Evolutionary conservation across 2,113 vertebrate species (phyloP).

Genomic region (Gulo gulo): DNA sequence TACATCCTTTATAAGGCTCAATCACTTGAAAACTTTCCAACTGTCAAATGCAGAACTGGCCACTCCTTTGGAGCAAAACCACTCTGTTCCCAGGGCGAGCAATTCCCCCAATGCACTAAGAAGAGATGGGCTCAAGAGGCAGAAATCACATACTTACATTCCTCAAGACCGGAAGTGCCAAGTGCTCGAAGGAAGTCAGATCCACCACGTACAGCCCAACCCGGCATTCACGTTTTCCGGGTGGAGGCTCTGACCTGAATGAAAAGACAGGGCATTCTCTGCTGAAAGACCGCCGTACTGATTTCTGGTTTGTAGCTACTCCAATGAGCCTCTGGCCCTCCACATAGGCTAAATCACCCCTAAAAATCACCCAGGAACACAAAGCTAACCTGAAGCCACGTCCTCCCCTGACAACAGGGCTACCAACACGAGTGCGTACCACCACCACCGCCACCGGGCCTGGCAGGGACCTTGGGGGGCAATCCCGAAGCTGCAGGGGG

Average conservation of each 20-base stretch:
- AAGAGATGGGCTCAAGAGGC: neutral
- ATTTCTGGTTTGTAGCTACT: neutral
- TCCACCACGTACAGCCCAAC: conserved; percentile 95
- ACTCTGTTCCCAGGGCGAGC: neutral
- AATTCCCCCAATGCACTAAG: neutral
- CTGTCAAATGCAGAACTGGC: neutral
- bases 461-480: neutral
- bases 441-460: rapidly evolving
- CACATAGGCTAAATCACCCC: neutral
- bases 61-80: neutral
- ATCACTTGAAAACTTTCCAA: neutral
- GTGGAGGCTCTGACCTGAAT: conserved; percentile 79
- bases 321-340: neutral
- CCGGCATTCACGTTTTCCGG: conserved; percentile 82
- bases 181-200: conserved; percentile 90
- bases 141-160: conserved; percentile 83
- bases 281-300: neutral
- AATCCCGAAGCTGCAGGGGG: neutral
- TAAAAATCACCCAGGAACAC: neutral
- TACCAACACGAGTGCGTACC: neutral
- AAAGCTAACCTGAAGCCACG: neutral
- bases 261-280: neutral
- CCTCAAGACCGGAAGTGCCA: conserved; percentile 91
- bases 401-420: neutral
- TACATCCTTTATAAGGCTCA: neutral